These are phyloP conservation scores for Mesorhabditis belari DNA, from an alignment of 2,888 invertebrate genomes.

Conservation along the genomic window DNA sequence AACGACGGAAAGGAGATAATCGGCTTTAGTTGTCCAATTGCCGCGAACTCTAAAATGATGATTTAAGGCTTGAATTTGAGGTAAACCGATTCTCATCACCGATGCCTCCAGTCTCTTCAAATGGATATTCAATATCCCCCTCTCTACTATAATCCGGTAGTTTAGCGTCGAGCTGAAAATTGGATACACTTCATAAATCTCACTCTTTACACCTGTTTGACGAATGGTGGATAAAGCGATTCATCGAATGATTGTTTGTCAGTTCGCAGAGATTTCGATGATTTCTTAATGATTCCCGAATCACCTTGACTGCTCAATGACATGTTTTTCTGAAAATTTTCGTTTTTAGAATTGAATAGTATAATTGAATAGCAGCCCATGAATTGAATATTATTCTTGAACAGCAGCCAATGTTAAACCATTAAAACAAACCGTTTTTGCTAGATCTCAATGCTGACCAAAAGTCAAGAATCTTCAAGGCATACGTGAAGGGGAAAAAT, in stretches of 20 bases:
- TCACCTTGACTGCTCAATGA: background rate
- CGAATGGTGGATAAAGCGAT: constrained; percentile 28
- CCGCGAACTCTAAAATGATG: constrained; percentile 31
- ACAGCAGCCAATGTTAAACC: no score
- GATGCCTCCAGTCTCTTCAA: constrained; percentile 46
- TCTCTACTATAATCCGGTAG: constrained; percentile 40
- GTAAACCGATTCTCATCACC: constrained; percentile 58
- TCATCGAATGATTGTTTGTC: constrained; percentile 14
- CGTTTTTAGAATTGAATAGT: no score
- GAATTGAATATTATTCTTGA: no score
- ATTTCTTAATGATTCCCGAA: background rate
- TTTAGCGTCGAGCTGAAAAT: constrained; percentile 27
- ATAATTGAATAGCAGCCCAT: no score
- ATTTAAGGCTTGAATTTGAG: background rate
- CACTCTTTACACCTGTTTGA: constrained; percentile 16
- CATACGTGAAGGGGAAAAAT: no score
- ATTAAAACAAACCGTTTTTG: no score
- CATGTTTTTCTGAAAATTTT: background rate
- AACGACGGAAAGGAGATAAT: constrained; percentile 62
- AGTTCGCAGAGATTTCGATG: background rate
- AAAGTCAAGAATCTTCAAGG: no score
- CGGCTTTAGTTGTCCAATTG: constrained; percentile 59
- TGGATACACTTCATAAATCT: background rate
- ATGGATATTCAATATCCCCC: constrained; percentile 53
- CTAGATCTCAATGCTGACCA: no score